Evolutionary conservation across 2,797 vertebrate species (phyloP).

Genomic region (Pogoniulus pusillus): DNA sequence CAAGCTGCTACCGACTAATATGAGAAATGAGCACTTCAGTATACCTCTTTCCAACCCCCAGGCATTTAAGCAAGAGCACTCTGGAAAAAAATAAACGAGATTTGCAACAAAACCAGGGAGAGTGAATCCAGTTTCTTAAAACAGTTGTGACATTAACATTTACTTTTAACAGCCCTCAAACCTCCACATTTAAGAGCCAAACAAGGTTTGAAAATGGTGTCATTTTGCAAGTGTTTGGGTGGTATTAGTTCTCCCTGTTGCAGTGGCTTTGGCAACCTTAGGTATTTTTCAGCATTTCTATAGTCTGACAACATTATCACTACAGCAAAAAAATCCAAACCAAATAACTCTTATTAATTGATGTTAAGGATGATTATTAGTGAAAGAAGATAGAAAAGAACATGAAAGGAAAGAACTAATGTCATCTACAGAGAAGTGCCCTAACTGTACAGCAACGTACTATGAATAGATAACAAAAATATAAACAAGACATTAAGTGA

Average conservation of each 20-base stretch:
- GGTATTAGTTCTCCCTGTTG: background rate
- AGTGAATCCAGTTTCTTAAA: background rate
- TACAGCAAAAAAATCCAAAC: background rate
- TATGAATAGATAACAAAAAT: background rate
- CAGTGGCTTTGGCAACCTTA: background rate
- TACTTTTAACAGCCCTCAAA: background rate
- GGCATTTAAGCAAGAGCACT: background rate
- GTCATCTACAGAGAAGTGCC: background rate
- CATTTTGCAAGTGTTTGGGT: background rate
- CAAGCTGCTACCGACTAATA: background rate
- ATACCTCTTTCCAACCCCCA: background rate
- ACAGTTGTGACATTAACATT: background rate
- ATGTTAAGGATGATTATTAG: background rate
- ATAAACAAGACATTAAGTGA: background rate
- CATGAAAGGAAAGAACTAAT: background rate
- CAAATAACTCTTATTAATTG: background rate
- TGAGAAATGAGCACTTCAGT: background rate
- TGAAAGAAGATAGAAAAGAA: background rate
- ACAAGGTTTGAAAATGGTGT: background rate
- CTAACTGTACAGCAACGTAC: background rate
- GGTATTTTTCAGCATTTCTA: background rate
- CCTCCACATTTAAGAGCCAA: background rate
- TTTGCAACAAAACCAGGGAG: background rate
- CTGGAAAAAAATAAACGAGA: background rate
- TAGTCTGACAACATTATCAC: background rate